These are phyloP conservation scores for Lepidocyrtoides sp. DNA, from an alignment of 2,888 invertebrate genomes.

Conservation along the genomic window DNA sequence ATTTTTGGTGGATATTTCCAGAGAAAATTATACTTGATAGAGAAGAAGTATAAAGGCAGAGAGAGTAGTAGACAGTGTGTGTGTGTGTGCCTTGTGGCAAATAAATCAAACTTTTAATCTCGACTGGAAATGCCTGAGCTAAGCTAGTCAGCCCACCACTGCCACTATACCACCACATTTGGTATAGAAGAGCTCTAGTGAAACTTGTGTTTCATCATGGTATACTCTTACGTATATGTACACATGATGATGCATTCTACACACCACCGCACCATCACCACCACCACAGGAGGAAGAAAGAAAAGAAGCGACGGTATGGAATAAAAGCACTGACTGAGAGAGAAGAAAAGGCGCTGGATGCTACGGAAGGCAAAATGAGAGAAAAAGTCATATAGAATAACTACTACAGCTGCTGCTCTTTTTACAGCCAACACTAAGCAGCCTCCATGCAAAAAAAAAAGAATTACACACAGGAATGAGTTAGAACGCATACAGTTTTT, in stretches of 20 bases:
- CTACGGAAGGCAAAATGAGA: constrained; percentile 73
- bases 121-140: constrained; percentile 84
- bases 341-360: constrained; percentile 68
- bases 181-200: too few relatives aligned
- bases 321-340: constrained; percentile 18
- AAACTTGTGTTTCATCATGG: constrained; percentile 23
- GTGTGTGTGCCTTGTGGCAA: constrained; percentile 79
- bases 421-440: constrained; percentile 40
- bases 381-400: constrained; percentile 76
- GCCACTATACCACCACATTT: constrained; percentile 32
- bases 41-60: constrained; percentile 26
- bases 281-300: constrained; percentile 58
- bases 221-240: constrained; percentile 19
- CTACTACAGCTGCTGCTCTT: constrained; percentile 73
- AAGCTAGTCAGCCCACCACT: constrained; percentile 81
- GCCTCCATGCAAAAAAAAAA: constrained; percentile 72
- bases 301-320: constrained; percentile 57
- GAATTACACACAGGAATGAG: constrained; percentile 53
- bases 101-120: constrained; percentile 85
- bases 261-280: constrained; percentile 52
- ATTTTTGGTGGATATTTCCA: constrained; percentile 47
- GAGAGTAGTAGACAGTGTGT: neutral
- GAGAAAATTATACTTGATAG: constrained; percentile 70
- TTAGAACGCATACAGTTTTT: constrained; percentile 5
- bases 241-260: constrained; percentile 43